phyloP scores from a whole-genome alignment of 2,797 vertebrate species.

The Sitta carolinensis region DNA sequence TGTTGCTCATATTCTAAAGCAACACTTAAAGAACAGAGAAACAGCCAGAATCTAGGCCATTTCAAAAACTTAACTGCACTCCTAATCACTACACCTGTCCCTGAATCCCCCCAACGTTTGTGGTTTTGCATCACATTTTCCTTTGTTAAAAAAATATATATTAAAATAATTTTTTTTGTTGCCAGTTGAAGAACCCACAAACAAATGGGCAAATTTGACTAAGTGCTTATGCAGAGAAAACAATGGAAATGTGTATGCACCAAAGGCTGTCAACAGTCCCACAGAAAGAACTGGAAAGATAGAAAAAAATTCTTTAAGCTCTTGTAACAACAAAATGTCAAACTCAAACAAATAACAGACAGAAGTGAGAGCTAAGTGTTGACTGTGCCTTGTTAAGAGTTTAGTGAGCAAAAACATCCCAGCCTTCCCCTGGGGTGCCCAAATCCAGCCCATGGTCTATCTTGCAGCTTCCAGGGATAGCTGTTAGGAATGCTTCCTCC shows the following conservation, averaged over 20 bases:
- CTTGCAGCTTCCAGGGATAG: background rate
- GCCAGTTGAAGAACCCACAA: conserved; percentile 34
- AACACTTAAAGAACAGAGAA: background rate
- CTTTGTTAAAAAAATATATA: background rate
- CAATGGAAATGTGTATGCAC: conserved; percentile 62
- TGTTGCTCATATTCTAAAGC: background rate
- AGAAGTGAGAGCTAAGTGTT: conserved; percentile 48
- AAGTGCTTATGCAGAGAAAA: conserved; percentile 54
- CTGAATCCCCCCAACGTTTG: conserved; percentile 3
- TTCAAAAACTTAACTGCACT: background rate
- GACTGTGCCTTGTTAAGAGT: background rate
- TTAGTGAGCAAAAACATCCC: background rate
- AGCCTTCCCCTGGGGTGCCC: background rate
- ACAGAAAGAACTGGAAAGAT: conserved; percentile 36
- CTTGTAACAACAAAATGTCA: conserved; percentile 52
- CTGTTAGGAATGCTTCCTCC: background rate
- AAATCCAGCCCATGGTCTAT: background rate
- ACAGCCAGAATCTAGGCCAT: background rate
- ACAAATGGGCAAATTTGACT: conserved; percentile 53
- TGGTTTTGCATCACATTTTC: conserved; percentile 60
- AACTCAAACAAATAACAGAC: conserved; percentile 41
- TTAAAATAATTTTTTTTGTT: background rate
- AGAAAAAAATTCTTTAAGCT: conserved; percentile 38
- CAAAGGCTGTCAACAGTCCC: conserved; percentile 26
- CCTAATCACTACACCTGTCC: conserved; percentile 11